phyloP scores from a whole-genome alignment of 2,797 vertebrate species.

The Dendrocincla fuliginosa region DNA sequence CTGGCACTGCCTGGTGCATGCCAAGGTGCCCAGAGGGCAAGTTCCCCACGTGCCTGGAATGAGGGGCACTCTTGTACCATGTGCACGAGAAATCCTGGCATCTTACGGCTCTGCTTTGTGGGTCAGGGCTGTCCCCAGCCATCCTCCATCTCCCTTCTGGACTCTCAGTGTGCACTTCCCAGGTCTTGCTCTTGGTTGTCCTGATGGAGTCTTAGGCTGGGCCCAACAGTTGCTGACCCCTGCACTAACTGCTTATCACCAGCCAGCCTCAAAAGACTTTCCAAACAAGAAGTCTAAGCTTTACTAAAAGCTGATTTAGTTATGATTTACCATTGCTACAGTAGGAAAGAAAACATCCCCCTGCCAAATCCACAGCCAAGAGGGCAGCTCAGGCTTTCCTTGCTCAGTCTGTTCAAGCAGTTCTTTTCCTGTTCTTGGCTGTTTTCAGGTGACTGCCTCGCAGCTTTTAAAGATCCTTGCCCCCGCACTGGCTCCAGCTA shows the following conservation, averaged over 20 bases:
- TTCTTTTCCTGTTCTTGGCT: not conserved
- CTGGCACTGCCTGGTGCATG: not conserved
- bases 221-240: not conserved
- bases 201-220: not conserved
- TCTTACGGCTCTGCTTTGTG: not conserved
- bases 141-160: not conserved
- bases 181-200: not conserved
- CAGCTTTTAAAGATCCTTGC: not conserved
- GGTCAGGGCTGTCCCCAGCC: not conserved
- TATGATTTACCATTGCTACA: not conserved
- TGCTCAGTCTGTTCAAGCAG: not conserved
- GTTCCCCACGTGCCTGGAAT: not conserved
- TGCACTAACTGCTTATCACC: not conserved
- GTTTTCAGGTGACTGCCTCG: not conserved
- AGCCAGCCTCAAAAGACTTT: not conserved
- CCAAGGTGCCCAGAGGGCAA: rapidly evolving
- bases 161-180: not conserved
- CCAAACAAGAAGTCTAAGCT: not conserved
- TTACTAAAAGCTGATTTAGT: not conserved
- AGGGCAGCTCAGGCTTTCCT: not conserved
- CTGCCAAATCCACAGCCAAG: not conserved
- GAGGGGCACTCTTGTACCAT: rapidly evolving
- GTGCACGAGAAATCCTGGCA: not conserved
- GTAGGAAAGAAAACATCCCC: not conserved
- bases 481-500: not conserved